Conservation (phyloP, 1,140 invertebrate genomes). For the Caerostris darwini region DNA sequence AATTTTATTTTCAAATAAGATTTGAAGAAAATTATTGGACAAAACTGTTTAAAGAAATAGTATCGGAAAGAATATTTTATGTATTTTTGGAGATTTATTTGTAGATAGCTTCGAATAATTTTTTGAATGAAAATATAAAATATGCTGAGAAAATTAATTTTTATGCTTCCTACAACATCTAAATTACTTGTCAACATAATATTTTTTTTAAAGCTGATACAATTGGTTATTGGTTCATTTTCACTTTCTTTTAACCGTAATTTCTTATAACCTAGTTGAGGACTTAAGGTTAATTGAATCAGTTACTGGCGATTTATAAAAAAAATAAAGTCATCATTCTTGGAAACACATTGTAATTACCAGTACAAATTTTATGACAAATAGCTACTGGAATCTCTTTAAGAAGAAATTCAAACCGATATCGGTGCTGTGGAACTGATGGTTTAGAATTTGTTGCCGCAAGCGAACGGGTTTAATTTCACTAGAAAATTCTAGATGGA, state of each 20-base stretch:
- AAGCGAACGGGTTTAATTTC: constrained; percentile 5
- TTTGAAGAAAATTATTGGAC: too few species aligned
- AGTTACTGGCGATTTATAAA: not conserved
- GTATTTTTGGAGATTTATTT: too few species aligned
- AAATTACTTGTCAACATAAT: too few species aligned
- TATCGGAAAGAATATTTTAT: too few species aligned
- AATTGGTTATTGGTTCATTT: not conserved
- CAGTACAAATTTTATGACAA: not conserved
- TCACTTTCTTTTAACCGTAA: not conserved
- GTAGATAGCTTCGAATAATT: too few species aligned
- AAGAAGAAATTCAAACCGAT: not conserved
- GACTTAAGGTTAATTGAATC: not conserved
- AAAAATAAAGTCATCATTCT: not conserved
- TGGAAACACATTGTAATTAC: not conserved
- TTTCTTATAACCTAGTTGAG: constrained; percentile 1
- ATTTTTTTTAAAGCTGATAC: not conserved
- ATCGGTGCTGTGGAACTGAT: not conserved
- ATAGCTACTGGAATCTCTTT: not conserved
- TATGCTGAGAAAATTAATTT: too few species aligned
- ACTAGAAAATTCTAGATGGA: constrained; percentile 17
- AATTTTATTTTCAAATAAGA: too few species aligned
- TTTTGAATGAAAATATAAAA: too few species aligned
- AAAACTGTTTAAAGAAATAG: too few species aligned
- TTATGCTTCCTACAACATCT: too few species aligned
- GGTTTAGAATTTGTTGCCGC: not conserved